These are phyloP conservation scores for Herminia tarsipennalis DNA, from an alignment of 2,888 invertebrate genomes.

Conservation along the genomic window DNA sequence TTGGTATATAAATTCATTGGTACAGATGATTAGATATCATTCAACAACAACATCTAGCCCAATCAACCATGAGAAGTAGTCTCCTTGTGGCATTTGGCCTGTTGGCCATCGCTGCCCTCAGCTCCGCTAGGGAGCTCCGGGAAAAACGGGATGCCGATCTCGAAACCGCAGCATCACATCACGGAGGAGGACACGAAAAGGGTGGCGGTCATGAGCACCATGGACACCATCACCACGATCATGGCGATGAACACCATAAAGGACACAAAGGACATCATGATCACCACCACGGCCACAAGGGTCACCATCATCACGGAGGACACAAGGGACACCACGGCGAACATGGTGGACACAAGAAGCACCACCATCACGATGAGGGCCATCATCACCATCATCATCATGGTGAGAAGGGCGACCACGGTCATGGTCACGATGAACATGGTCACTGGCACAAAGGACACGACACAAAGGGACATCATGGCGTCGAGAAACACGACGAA, in stretches of 20 bases:
- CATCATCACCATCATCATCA: conserved; percentile 87
- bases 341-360: conserved; percentile 87
- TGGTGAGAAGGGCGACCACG: conserved; percentile 88
- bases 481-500: conserved; percentile 92
- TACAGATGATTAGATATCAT: conserved; percentile 64
- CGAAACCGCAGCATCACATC: conserved; percentile 77
- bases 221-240: conserved; percentile 86
- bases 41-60: conserved; percentile 61
- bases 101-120: conserved; percentile 77
- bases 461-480: conserved; percentile 93
- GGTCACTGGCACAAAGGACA: conserved; percentile 93
- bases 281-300: conserved; percentile 88
- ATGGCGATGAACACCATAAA: conserved; percentile 88
- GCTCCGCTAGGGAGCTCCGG: conserved; percentile 79
- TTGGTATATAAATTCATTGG: conserved; percentile 76
- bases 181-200: conserved; percentile 64
- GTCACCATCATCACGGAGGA: conserved; percentile 89
- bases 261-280: conserved; percentile 89
- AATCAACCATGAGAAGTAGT: conserved; percentile 69
- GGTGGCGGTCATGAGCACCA: conserved; percentile 89
- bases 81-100: conserved; percentile 71
- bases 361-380: conserved; percentile 88
- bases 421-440: conserved; percentile 79
- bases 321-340: conserved; percentile 87
- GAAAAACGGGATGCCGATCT: conserved; percentile 80